Base-by-base conservation (phyloP, 1,140 invertebrate species). In the Ladona fulva region DNA sequence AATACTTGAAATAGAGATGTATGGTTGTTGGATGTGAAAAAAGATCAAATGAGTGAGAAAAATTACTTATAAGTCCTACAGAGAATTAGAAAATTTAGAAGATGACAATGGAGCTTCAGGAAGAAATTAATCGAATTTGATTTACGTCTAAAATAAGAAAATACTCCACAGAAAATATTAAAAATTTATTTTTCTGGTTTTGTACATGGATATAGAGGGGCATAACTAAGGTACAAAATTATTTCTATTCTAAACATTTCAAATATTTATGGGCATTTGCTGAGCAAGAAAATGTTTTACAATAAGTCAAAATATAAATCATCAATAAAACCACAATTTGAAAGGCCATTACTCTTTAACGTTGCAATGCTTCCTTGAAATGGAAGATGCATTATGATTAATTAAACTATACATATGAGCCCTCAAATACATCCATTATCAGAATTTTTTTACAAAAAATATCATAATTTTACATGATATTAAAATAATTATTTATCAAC, bases 361-460 rank as follows among this genome's bases (percentile, higher is more conserved):
- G n/a, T 19, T 66, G n/a, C 52, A 66, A 66, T 66, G 1, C 52
- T 66, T 66, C 52, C 12, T 22, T 19, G 14, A 12, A 22, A 3
- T 66, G 52, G 12, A 12, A 12, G 52, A 66, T 66, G 14, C 29
- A 19, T 66, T 66, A 66, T 12, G 14, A 16, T 6, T 22, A 66
- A 66, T 66, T 22, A 22, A 66, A 66, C 52, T 22, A 66, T 22
- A 66, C 5, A 22, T 16, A 66, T 12, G 1, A 66, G n/a, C 52
- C 29, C 52, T 66, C n/a, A 22, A 22, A 19, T 66, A 66, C n/a
- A 66, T 16, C 52, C 52, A 66, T 66, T 66, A 22, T 66, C 52
- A 66, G 52, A 66, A 6, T 19, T 66, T 66, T 66, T 66, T 66
- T 66, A 66, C 52, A 66, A 66, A 66, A 66, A 66, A 66, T 66